Conservation (phyloP, 2,797 vertebrate genomes). For the Erithacus rubecula region DNA sequence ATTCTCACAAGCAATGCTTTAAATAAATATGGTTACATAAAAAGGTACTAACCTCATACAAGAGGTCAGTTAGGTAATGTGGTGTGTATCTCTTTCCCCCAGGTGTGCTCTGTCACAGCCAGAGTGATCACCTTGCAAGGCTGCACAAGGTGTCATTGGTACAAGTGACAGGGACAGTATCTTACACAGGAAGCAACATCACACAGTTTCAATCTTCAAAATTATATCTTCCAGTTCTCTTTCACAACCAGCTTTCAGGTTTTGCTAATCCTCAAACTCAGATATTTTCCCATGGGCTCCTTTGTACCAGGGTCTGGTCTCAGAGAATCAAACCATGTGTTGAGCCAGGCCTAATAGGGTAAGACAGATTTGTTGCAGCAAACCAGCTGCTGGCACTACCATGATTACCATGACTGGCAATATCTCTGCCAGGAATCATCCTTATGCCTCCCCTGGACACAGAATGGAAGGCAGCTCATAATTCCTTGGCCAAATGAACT, state of each 20-base stretch:
- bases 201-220: neutral
- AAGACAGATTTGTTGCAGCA: neutral
- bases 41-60: neutral
- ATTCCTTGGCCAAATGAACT: neutral
- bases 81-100: neutral
- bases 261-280: neutral
- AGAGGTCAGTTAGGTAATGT: neutral
- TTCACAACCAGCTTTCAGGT: neutral
- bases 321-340: neutral
- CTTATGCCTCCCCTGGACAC: neutral
- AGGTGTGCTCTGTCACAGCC: neutral
- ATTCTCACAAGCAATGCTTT: neutral
- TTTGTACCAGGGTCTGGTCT: neutral
- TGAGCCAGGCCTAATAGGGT: neutral
- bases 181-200: neutral
- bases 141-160: neutral
- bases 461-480: neutral
- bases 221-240: neutral
- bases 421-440: neutral
- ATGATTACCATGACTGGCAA: no score
- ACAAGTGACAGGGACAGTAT: neutral
- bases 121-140: neutral
- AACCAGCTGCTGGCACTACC: neutral
- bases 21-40: conserved; percentile 33
- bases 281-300: neutral